Evolutionary conservation across 2,888 invertebrate genomes (phyloP), one percentile per base, ranked within the genome.

Genomic region (Drosophila nr. medialis): DNA sequence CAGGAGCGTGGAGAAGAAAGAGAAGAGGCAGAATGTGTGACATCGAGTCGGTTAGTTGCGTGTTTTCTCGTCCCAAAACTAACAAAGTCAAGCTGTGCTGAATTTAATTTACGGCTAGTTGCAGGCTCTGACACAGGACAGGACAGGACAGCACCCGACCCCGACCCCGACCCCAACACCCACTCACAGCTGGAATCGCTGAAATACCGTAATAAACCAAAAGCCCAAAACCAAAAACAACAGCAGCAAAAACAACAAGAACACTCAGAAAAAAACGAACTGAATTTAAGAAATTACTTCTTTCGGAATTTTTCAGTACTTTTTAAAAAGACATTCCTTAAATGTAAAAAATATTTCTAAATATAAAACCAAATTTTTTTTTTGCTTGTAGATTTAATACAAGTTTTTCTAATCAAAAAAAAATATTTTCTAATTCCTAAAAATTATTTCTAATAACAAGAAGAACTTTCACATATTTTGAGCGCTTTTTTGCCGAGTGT

Each of bases 71-170:
- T 38, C 40, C 13, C 38, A 55, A 50, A 55, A 56, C 49, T 53
- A 75, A 70, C 80, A 63, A 58, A 74, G 51, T 78, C 75, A 75
- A 73, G 77, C 73, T 73, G 81, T 64, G 62, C 73, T 48, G 74
- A 89, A 87, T 89, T 86, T 79, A 88, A 90, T 89, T 89, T 89
- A 90, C 81, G 71, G 75, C 77, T 69, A 73, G 69, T 75, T 75
- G 42, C 75, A 55, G 49, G n/a, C 45, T 45, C 49, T 30, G 45
- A 40, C 34, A 27, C 75, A 51, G 53, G 30, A 53, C 32, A 45
- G 51, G 54, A 27, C 66, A 36, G 29, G 45, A 30, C 56, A 55
- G 55, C 13, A 2, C 27, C 32, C 15, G 40, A 32, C 21, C 4
- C 32, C 8, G 8, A 6, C 10, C 24, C 38, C 8, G 8, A 6